These are phyloP conservation scores for Prionailurus bengalensis DNA, from an alignment of 2,113 vertebrate genomes.

Conservation along the genomic window DNA sequence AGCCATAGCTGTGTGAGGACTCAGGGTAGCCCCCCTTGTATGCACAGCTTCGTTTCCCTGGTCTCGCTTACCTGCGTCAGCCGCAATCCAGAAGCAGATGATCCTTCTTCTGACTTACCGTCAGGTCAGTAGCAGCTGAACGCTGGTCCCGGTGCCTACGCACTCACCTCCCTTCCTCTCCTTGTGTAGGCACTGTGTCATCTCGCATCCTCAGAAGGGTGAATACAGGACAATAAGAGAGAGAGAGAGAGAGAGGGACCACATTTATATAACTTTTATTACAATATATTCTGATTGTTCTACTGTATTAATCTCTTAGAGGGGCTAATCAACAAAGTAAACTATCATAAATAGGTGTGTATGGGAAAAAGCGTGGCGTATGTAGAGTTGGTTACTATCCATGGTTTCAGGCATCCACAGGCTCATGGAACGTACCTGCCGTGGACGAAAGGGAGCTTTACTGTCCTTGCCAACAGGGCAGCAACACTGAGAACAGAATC, in stretches of 20 bases:
- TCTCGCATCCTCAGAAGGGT: not conserved
- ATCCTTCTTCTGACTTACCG: not conserved
- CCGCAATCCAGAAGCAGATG: not conserved
- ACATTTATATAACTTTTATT: not conserved
- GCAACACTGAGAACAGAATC: slow-evolving; percentile 95
- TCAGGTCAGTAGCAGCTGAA: not conserved
- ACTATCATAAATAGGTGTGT: not conserved
- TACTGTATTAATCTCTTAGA: not conserved
- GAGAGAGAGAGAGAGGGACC: not conserved
- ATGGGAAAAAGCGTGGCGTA: not conserved
- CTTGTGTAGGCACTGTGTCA: not conserved
- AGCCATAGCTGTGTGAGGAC: slow-evolving; percentile 98
- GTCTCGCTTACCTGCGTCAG: not conserved
- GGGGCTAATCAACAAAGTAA: not conserved
- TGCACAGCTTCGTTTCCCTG: not conserved
- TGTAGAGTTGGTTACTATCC: not conserved
- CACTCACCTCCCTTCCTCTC: not conserved
- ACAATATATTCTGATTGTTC: not conserved
- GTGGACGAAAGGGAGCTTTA: slow-evolving; percentile 84
- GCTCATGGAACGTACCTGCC: not conserved
- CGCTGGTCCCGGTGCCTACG: not conserved
- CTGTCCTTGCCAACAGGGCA: slow-evolving; percentile 94
- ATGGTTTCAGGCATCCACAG: not conserved
- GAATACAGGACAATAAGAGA: not conserved
- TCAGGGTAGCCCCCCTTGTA: slow-evolving; percentile 81